Conservation (phyloP, 2,888 invertebrate genomes). For the Hirtodrosophila trivittata region DNA sequence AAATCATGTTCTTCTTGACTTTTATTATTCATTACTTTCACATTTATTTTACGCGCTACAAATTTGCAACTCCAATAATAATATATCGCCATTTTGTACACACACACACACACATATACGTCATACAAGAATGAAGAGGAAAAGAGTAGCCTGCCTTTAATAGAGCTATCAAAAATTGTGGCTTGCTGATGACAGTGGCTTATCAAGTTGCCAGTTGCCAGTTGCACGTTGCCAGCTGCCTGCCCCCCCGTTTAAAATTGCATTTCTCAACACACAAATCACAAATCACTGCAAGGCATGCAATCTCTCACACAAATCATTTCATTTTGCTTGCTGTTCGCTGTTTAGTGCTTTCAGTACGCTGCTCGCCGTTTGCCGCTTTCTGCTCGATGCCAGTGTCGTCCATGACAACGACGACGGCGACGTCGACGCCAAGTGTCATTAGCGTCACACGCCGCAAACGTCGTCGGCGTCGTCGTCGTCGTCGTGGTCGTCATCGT, state of each 20-base stretch:
- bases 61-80: conserved; percentile 49
- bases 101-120: conserved; percentile 1
- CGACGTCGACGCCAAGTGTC: conserved; percentile 63
- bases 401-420: conserved; percentile 18
- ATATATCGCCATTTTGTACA: conserved; percentile 48
- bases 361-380: background rate
- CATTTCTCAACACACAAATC: conserved; percentile 78
- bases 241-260: conserved; percentile 71
- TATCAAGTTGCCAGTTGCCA: conserved; percentile 58
- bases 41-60: conserved; percentile 68
- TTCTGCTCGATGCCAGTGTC: background rate
- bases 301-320: conserved; percentile 79
- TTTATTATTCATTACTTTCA: conserved; percentile 83
- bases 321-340: conserved; percentile 57
- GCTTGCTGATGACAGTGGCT: conserved; percentile 63
- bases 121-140: conserved; percentile 5
- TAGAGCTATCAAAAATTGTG: conserved; percentile 71
- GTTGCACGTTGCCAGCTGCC: conserved; percentile 22
- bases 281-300: conserved; percentile 76
- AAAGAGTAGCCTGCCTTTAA: conserved; percentile 47
- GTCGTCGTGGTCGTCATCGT: conserved; percentile 21
- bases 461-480: conserved; percentile 14
- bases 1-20: conserved; percentile 81
- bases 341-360: background rate
- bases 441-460: conserved; percentile 74